Conservation (phyloP, 2,888 invertebrate genomes). For the Subacronicta megacephala region DNA sequence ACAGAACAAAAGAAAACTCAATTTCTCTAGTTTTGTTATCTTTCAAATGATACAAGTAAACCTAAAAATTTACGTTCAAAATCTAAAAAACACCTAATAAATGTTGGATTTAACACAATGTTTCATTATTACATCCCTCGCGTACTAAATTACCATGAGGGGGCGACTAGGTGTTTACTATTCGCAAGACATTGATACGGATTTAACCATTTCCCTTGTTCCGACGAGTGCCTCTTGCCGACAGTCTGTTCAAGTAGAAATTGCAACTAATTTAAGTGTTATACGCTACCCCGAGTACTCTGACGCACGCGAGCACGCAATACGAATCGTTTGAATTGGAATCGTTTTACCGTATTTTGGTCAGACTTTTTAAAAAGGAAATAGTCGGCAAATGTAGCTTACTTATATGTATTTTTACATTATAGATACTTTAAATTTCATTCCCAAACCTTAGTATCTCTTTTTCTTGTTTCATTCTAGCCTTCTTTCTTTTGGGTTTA, state of each 20-base stretch:
- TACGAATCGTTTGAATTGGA: constrained; percentile 57
- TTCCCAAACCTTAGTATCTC: no score
- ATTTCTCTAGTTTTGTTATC: no score
- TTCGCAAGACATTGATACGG: constrained; percentile 73
- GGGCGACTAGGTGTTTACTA: constrained; percentile 57
- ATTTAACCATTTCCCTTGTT: constrained; percentile 81
- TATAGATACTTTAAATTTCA: no score
- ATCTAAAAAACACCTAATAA: constrained; percentile 24
- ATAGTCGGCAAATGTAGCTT: no score
- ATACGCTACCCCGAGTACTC: constrained; percentile 80
- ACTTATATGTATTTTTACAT: no score
- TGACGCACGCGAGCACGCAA: constrained; percentile 87
- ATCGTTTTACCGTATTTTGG: constrained; percentile 47
- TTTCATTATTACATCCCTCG: constrained; percentile 35
- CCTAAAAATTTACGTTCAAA: no score
- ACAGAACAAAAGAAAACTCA: no score
- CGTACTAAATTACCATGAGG: constrained; percentile 50
- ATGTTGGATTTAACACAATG: constrained; percentile 36
- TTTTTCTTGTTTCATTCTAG: no score
- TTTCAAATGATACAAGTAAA: no score
- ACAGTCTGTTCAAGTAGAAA: constrained; percentile 83
- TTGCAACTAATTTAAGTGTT: constrained; percentile 88
- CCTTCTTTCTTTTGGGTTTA: no score
- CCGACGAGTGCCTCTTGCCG: constrained; percentile 78
- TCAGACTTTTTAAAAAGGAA: constrained; percentile 6